Base-by-base conservation (phyloP, 2,888 invertebrate genomes). In the Meghimatium bilineatum region DNA sequence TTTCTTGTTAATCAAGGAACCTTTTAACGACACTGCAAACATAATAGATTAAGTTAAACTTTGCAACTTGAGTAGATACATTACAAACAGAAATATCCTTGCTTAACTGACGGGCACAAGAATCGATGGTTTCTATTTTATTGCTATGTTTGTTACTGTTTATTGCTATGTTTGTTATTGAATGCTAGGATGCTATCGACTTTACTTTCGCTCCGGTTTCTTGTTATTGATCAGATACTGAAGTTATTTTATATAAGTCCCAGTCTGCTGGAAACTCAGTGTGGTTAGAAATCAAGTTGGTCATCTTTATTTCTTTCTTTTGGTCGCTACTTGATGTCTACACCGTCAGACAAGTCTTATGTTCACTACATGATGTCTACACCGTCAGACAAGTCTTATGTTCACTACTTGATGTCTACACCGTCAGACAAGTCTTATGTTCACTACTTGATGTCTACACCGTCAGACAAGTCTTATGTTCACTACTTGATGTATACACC, bases 91-190 rank as follows among this genome's bases (percentile, higher is more conserved):
- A n/a, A 63, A 12, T 23, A 26, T 63, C 63, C 29, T 29, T 63
- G 63, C 6, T 23, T 63, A 3, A 14, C n/a, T 63, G n/a, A 12
- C 63, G 26, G 5, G 8, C 6, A 63, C n/a, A 63, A 63, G n/a
- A 63, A 63, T 63, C 63, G 29, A 63, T 63, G 29, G 63, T 63
- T 63, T 63, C 63, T 63, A 63, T 63, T 63, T 63, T 63, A 63
- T 63, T 63, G 63, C n/a, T 63, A 63, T 63, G 29, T 63, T 63
- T 63, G 63, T 63, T 63, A n/a, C 63, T 63, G 63, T n/a, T n/a
- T n/a, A 63, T 44, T 44, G 44, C 44, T 44, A 44, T 44, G 44
- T 44, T 44, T 44, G 44, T 44, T 44, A 12, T 12, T 44, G n/a
- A n/a, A n/a, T n/a, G 44, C 20, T 17, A 56, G 56, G 56, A 56